Conservation (phyloP, 2,797 vertebrate species). For the Oreortyx pictus region DNA sequence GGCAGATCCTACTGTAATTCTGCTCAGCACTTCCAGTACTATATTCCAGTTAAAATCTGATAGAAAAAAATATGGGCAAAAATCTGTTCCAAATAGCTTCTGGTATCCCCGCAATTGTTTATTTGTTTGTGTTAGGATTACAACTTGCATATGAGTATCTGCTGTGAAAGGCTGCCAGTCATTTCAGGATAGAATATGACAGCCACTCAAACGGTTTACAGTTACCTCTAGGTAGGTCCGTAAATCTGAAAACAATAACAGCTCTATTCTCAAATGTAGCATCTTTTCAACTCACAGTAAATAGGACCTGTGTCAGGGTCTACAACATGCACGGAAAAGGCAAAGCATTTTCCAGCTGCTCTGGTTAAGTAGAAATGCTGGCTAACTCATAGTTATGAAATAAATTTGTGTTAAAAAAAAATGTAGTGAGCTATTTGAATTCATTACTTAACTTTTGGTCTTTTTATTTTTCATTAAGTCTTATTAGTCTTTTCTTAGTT, state of each 20-base stretch:
- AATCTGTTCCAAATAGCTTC: neutral
- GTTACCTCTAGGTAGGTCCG: slow-evolving; percentile 26
- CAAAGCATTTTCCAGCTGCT: neutral
- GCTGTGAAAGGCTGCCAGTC: neutral
- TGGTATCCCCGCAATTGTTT: slow-evolving; percentile 15
- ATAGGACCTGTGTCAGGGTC: neutral
- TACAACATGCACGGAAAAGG: neutral
- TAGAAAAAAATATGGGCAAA: slow-evolving; percentile 16
- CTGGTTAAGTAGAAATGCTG: neutral
- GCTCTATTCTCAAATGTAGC: slow-evolving; percentile 21
- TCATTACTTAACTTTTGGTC: neutral
- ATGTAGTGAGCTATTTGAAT: neutral
- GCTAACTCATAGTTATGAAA: neutral
- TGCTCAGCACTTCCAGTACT: neutral
- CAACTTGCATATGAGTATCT: slow-evolving; percentile 7
- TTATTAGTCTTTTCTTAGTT: neutral
- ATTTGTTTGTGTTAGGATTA: neutral
- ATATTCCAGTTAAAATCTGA: slow-evolving; percentile 10
- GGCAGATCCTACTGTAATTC: neutral
- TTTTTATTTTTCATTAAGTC: slow-evolving; percentile 22
- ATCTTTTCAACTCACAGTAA: slow-evolving; percentile 7
- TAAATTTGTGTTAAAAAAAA: neutral
- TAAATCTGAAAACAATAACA: slow-evolving; percentile 42
- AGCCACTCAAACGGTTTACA: slow-evolving; percentile 1
- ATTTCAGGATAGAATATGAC: slow-evolving; percentile 3